Evolutionary conservation across 2,888 invertebrate genomes (phyloP), one percentile per base, ranked within the genome.

Genomic region (Clanis bilineata): DNA sequence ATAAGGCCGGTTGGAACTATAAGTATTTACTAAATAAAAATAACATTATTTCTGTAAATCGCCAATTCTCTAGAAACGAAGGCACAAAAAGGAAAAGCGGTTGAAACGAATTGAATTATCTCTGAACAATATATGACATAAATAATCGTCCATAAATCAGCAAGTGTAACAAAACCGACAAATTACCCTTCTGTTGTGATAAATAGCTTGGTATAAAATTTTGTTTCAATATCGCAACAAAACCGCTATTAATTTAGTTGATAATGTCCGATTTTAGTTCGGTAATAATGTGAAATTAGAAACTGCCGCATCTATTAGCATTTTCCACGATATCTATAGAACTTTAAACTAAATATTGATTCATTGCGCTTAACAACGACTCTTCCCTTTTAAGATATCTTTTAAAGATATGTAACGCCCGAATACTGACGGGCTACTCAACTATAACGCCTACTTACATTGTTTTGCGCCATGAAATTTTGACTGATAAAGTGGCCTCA

Each of bases 241-340:
- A 51, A 51, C 51, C 51, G 51, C 51, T 51, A 51, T 51, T 32
- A 51, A 51, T 51, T 51, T 51, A 51, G 51, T 51, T 51, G 51
- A 51, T 51, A 51, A 51, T 51, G 51, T 51, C 64, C 65, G 68
- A 67, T 67, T 65, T 71, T 71, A 69, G 66, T 67, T 59, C 60
- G 60, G 65, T 70, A 69, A 74, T 74, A 70, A 68, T 68, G 62
- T 47, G 51, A 51, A 32, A 51, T 51, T 51, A 51, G 51, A 51
- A 47, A 32, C 32, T 15, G 3, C 23, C 45, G 10, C 28, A 32
- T 32, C 32, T 32, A 32, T 28, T 32, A 45, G 45, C 1, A 32
- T 51, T 18, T 32, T 10, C 28, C 9, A 18, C 18, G 28, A 32
- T 28, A 32, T 18, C 18, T 18, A 51, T n/a, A 2, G 1, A 25